Percentiles rank a stretch among this genome's conserved stretches.
phyloP scores from a whole-genome alignment of 1,140 invertebrate genomes.

The Heliconius himera region DNA sequence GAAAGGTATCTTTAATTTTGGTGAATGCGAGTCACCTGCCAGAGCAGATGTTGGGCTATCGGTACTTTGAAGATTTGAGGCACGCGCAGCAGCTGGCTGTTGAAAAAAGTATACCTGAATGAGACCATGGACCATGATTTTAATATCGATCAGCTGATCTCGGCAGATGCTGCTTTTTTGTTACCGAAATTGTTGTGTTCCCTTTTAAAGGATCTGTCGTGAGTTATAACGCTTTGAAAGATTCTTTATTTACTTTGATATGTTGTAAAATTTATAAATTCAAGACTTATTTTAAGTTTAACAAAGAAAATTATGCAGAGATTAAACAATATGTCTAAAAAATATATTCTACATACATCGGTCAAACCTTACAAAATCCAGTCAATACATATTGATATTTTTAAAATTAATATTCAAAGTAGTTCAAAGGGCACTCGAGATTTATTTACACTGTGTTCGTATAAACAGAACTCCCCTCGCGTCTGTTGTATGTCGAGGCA shows the following conservation, averaged over 20 bases:
- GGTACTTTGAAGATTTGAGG: conserved; percentile 63
- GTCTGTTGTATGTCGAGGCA: conserved; percentile 68
- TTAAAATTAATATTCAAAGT: conserved; percentile 31
- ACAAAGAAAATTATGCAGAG: no score
- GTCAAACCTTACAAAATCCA: not conserved
- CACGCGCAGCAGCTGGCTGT: conserved; percentile 66
- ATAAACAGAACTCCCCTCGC: conserved; percentile 60
- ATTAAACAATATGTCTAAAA: not conserved
- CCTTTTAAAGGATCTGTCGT: not conserved
- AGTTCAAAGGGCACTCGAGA: conserved; percentile 58
- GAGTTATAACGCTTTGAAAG: not conserved
- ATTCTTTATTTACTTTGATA: not conserved
- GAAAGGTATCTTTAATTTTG: conserved; percentile 45
- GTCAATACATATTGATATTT: conserved; percentile 8
- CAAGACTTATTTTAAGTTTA: not conserved
- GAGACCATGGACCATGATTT: conserved; percentile 31
- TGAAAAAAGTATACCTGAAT: conserved; percentile 62
- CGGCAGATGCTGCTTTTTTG: conserved; percentile 40
- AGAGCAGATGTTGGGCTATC: conserved; percentile 62
- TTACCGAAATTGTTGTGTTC: not conserved
- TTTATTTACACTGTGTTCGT: conserved; percentile 62
- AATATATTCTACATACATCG: not conserved
- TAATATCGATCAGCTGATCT: conserved; percentile 65
- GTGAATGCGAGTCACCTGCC: conserved; percentile 68
- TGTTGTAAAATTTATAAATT: not conserved